phyloP scores from a whole-genome alignment of 1,140 invertebrate genomes.

The Mya arenaria region DNA sequence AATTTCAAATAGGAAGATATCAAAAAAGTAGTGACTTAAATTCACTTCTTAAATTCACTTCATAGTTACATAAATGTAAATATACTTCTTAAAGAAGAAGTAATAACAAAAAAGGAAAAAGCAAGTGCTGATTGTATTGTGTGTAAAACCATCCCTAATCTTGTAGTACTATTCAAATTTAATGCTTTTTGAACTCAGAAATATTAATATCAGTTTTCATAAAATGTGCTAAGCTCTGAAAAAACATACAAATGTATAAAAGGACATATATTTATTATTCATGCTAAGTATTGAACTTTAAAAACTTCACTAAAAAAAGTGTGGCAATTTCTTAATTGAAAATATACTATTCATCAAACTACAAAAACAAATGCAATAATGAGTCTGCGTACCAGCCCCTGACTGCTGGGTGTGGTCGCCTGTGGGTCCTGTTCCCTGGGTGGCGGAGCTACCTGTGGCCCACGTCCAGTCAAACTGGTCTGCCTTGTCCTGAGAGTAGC shows the following conservation, averaged over 20 bases:
- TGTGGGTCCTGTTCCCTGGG: slow-evolving; percentile 70
- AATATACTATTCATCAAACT: too few species aligned
- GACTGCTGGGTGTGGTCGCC: slow-evolving; percentile 77
- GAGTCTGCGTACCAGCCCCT: slow-evolving; percentile 55
- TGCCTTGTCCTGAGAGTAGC: slow-evolving; percentile 70
- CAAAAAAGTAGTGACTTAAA: background rate
- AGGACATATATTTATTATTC: too few species aligned
- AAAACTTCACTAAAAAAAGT: too few species aligned
- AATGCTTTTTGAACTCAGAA: too few species aligned
- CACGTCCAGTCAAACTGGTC: slow-evolving; percentile 76
- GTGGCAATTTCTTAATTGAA: too few species aligned
- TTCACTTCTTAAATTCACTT: background rate
- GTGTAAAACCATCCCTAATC: too few species aligned
- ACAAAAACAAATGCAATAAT: background rate
- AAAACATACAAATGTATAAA: too few species aligned
- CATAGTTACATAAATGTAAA: background rate
- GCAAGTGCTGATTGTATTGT: too few species aligned
- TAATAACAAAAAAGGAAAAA: background rate
- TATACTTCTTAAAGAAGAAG: background rate
- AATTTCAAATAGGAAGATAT: background rate
- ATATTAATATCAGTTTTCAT: too few species aligned
- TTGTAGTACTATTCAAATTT: too few species aligned
- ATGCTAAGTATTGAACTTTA: too few species aligned
- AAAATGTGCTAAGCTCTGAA: too few species aligned
- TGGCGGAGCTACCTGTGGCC: slow-evolving; percentile 54